Percentiles rank a stretch among this genome's conserved stretches.
phyloP scores from a whole-genome alignment of 2,113 vertebrate species.

The Myrmophylax atrothorax region DNA sequence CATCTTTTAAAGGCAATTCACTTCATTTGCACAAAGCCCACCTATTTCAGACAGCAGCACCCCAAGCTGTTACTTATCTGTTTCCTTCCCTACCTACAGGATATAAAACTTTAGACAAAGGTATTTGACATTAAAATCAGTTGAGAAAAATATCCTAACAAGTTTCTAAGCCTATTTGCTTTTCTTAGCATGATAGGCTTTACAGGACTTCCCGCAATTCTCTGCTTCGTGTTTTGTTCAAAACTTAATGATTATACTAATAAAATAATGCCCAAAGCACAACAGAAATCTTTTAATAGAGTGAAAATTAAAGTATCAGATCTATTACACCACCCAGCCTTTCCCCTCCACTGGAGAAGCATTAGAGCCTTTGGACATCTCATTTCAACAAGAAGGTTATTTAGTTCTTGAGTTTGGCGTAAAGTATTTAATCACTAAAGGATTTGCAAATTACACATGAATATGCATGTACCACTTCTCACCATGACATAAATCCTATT shows the following conservation, averaged over 20 bases:
- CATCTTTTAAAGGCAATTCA: neutral
- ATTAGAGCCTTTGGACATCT: constrained; percentile 45
- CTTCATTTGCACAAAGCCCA: neutral
- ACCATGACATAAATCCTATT: constrained; percentile 56
- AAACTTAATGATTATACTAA: neutral
- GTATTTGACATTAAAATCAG: constrained; percentile 5
- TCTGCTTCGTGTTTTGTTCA: neutral
- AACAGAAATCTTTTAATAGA: constrained; percentile 10
- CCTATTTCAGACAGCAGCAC: neutral
- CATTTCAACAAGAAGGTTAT: constrained; percentile 53
- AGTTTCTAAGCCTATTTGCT: neutral
- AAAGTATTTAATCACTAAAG: constrained; percentile 57
- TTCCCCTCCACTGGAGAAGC: neutral
- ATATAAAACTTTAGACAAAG: neutral
- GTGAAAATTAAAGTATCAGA: constrained; percentile 21
- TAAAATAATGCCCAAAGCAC: constrained; percentile 29
- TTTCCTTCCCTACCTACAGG: neutral
- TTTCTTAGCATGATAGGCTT: neutral
- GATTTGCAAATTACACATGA: constrained; percentile 62
- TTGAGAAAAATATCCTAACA: neutral
- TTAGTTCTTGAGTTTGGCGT: constrained; percentile 41
- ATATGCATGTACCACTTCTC: constrained; percentile 60
- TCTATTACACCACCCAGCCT: constrained; percentile 39
- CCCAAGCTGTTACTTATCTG: neutral
- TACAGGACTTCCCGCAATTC: neutral